These are phyloP conservation scores for Hemiprocne comata DNA, from an alignment of 2,113 vertebrate species.

Conservation along the genomic window DNA sequence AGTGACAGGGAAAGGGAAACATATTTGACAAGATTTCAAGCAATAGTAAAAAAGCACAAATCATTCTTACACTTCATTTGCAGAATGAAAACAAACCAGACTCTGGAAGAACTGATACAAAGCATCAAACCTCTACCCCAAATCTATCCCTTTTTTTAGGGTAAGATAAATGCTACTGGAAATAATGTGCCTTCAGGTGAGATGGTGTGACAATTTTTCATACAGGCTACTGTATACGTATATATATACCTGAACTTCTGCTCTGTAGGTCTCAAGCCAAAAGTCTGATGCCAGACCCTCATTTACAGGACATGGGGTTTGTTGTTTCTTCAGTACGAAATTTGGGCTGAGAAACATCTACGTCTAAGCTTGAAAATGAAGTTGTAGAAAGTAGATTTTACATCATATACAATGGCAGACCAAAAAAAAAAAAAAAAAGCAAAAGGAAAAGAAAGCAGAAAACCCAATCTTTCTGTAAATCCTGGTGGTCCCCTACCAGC, in stretches of 20 bases:
- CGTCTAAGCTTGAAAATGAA: neutral
- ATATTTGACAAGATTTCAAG: conserved; percentile 15
- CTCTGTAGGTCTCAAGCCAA: neutral
- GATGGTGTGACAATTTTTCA: neutral
- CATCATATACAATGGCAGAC: neutral
- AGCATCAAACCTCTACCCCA: neutral
- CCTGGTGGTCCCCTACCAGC: conserved; percentile 14
- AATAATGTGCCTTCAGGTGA: neutral
- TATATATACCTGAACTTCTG: neutral
- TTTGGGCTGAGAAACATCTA: neutral
- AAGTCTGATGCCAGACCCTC: neutral
- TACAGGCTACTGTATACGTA: neutral
- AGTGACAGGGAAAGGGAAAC: neutral
- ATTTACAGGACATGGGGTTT: neutral
- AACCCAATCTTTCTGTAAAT: conserved; percentile 24
- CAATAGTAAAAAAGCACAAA: neutral
- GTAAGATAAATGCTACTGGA: conserved; percentile 9
- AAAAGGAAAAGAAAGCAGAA: neutral
- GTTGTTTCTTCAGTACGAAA: neutral
- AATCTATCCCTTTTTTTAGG: neutral
- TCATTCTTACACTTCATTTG: neutral
- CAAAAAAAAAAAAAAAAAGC: neutral
- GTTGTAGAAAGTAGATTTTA: neutral
- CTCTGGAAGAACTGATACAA: neutral
- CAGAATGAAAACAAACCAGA: neutral